These are phyloP conservation scores for Monoplex corrugatus DNA, from an alignment of 2,888 invertebrate genomes.

Conservation along the genomic window DNA sequence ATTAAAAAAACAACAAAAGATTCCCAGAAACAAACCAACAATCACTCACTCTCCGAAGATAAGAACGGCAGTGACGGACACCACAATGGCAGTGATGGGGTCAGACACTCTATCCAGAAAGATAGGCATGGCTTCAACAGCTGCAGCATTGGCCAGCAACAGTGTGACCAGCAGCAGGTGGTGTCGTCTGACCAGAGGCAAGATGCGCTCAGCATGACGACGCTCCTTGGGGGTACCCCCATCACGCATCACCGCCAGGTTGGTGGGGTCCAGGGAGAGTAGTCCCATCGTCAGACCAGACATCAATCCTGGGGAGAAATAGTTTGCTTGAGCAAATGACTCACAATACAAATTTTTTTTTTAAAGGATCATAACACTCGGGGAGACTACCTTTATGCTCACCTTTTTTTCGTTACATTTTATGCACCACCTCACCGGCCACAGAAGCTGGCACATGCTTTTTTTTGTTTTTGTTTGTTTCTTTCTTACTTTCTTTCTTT, in stretches of 20 bases:
- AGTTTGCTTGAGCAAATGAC: too few relatives aligned
- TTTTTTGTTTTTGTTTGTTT: too few relatives aligned
- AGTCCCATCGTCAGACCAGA: slow-evolving; percentile 81
- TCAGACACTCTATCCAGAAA: slow-evolving; percentile 79
- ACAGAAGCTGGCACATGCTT: too few relatives aligned
- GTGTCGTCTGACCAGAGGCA: slow-evolving; percentile 78
- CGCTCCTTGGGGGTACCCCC: slow-evolving; percentile 75
- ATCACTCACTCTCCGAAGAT: slow-evolving; percentile 80
- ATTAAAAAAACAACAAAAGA: background rate
- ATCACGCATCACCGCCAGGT: slow-evolving; percentile 76
- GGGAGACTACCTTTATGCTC: background rate
- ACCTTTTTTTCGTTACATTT: background rate
- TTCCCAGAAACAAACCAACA: background rate
- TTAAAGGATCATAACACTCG: background rate
- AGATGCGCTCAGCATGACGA: slow-evolving; percentile 76
- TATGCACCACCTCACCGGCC: background rate
- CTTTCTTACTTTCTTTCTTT: too few relatives aligned
- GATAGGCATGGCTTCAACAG: slow-evolving; percentile 81
- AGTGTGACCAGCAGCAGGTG: slow-evolving; percentile 80
- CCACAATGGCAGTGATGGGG: slow-evolving; percentile 77
- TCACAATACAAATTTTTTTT: background rate
- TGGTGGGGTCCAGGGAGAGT: slow-evolving; percentile 78
- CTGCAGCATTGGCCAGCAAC: slow-evolving; percentile 79
- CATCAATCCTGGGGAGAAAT: slow-evolving; percentile 79
- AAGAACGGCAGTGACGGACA: slow-evolving; percentile 80